Conservation (phyloP, 1,140 invertebrate genomes). For the Cherax quadricarinatus region DNA sequence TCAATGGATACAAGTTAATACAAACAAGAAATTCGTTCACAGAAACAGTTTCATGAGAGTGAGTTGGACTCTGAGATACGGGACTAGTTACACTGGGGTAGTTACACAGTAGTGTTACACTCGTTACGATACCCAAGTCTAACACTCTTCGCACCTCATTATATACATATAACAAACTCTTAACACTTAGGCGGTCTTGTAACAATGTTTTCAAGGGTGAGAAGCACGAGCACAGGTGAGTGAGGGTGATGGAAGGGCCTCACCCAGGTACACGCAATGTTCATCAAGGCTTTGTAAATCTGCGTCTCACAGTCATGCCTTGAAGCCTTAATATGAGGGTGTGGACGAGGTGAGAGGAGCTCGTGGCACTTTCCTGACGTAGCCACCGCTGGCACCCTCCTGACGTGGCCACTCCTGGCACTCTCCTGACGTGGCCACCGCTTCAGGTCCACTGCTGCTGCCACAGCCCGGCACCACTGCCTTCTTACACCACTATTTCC, state of each 20-base stretch:
- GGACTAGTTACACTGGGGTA: neutral
- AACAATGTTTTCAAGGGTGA: neutral
- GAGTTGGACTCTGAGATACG: neutral
- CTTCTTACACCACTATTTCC: conserved; percentile 61
- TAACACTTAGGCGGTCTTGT: neutral
- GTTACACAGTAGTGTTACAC: neutral
- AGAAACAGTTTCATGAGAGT: neutral
- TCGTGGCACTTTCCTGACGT: conserved; percentile 35
- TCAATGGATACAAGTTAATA: neutral
- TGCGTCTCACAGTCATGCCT: neutral
- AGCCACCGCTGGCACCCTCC: conserved; percentile 21
- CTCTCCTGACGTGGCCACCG: conserved; percentile 59
- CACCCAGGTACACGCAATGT: neutral
- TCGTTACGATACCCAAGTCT: neutral
- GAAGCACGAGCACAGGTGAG: neutral
- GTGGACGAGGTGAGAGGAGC: neutral
- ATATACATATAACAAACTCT: neutral
- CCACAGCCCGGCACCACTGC: conserved; percentile 46
- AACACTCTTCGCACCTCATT: neutral
- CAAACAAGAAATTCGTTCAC: neutral
- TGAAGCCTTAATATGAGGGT: neutral
- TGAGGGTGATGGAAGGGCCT: neutral
- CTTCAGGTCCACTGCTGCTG: conserved; percentile 59
- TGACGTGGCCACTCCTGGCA: neutral
- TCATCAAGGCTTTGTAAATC: neutral